A percentile compares a stretch with the other conserved stretches of the same genome.
Evolutionary conservation across 64 coral and sea anemone species (phyloP).

Genomic region (Pocillopora damicornis): DNA sequence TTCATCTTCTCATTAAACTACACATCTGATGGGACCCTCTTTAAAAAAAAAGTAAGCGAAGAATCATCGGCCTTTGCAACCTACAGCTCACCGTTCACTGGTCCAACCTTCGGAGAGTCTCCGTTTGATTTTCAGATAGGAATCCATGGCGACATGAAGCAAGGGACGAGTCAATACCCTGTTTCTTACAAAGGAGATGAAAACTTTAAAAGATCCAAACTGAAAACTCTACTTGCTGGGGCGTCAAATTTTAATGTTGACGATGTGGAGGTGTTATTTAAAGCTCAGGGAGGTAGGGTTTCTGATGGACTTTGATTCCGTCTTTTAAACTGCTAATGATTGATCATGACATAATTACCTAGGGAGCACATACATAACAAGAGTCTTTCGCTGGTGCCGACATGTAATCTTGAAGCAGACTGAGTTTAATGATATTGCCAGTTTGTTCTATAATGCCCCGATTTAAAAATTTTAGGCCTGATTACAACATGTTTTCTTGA

Average conservation of each 20-base stretch:
- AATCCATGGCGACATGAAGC: constrained; percentile 15
- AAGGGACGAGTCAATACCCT: neutral
- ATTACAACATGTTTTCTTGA: no score
- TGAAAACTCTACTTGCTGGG: constrained; percentile 9
- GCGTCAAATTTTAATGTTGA: neutral
- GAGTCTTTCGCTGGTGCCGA: no score
- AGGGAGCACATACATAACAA: no score
- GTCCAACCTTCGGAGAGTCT: constrained; percentile 34
- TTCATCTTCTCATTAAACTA: constrained; percentile 31
- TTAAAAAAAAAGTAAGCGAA: neutral
- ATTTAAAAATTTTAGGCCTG: no score
- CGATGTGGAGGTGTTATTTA: constrained; percentile 42
- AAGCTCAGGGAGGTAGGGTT: neutral
- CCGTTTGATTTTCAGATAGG: constrained; percentile 51
- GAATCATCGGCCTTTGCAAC: neutral
- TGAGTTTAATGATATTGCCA: no score
- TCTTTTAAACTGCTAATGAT: no score
- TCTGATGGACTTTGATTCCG: neutral
- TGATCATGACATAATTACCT: no score
- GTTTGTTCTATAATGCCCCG: no score
- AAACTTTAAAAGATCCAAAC: neutral
- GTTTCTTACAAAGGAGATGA: neutral
- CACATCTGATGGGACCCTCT: neutral
- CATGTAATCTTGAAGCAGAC: no score
- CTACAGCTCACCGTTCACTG: constrained; percentile 6